These are phyloP conservation scores for Pantala flavescens DNA, from an alignment of 1,140 invertebrate genomes.

Conservation along the genomic window DNA sequence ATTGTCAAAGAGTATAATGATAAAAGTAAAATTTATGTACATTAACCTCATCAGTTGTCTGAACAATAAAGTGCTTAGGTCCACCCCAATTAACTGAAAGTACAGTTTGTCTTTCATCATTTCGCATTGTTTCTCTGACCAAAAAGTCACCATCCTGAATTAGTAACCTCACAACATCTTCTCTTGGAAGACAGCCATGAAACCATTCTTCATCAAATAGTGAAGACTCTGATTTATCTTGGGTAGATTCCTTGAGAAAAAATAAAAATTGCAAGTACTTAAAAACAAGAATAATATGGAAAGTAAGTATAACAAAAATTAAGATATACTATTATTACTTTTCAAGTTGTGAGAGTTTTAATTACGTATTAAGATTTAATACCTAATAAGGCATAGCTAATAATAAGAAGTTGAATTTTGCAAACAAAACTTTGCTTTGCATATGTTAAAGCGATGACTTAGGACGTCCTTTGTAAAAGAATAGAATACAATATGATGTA, in stretches of 20 bases:
- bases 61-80: constrained; percentile 90
- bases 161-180: constrained; percentile 86
- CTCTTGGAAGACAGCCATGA: constrained; percentile 88
- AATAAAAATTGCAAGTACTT: background rate
- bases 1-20: too few relatives aligned
- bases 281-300: background rate
- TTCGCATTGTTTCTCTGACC: constrained; percentile 87
- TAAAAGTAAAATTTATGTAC: background rate
- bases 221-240: constrained; percentile 9
- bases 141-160: constrained; percentile 86
- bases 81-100: constrained; percentile 91
- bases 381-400: too few relatives aligned
- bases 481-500: too few relatives aligned
- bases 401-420: too few relatives aligned
- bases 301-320: background rate
- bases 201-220: constrained; percentile 92
- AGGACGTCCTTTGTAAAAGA: too few relatives aligned
- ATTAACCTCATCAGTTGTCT: constrained; percentile 75
- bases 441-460: too few relatives aligned
- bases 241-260: background rate
- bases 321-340: too few relatives aligned
- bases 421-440: too few relatives aligned
- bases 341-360: too few relatives aligned
- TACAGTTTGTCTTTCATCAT: constrained; percentile 85
- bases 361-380: too few relatives aligned